Evolutionary conservation across 2,888 invertebrate species (phyloP), one percentile per base, ranked within the genome.

Genomic region (Epirrhoe alternata): DNA sequence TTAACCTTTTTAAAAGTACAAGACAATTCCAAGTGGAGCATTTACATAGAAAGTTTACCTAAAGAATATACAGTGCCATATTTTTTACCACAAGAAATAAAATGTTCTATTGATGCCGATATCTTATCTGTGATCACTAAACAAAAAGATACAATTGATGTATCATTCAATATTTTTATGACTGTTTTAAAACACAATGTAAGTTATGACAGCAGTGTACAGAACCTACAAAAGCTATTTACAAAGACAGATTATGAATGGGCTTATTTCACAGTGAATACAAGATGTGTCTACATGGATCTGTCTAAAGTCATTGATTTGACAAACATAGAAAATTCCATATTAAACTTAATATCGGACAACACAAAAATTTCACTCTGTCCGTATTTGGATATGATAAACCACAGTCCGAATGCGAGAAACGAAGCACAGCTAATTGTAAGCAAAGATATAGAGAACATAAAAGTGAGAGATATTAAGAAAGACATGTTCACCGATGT

Each of bases 321-420:
- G 47, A 81, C 87, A 68, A 87, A 94, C 59, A 84, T 92, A 56
- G 79, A 93, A 35, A 82, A 85, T 67, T 80, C 90, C 17, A 78
- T 91, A 30, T 80, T 89, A 33, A 83, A 80, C 70, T 69, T 94
- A 35, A 85, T 96, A 66, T 88, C 85, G 71, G 96, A 95, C 83
- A 94, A 94, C 73, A 94, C 95, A 31, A 94, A 94, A 72, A 94
- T 96, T 87, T 98, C 97, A 5, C 86, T 98, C 56, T 97, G 97
- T 69, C 98, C 98, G 0, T 97, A 96, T 84, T 92, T 98, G 67
- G 98, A 98, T 86, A 95, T 98, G 90, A 96, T 98, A 70, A 98
- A 98, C 91, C 98, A 98, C 82, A 95, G 96, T 62, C 93, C 94
- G 68, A 80, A 87, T 62, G 95, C 95, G 4, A 88, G 89, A 69